phyloP scores from a whole-genome alignment of 2,113 vertebrate species.

The Phyllostomus discolor region DNA sequence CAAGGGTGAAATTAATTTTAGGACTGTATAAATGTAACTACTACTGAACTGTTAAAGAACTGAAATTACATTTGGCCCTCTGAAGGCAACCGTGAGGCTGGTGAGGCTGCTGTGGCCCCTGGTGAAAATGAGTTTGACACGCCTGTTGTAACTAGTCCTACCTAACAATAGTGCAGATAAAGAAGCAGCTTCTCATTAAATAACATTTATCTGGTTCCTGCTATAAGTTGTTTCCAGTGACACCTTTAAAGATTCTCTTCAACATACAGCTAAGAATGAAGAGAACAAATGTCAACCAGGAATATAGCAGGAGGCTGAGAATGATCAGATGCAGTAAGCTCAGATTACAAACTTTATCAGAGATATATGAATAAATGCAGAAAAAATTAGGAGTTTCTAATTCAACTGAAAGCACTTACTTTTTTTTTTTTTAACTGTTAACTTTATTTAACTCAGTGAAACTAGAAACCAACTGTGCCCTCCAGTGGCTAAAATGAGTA shows the following conservation, averaged over 20 bases:
- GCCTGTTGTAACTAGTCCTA: not conserved
- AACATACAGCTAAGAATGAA: not conserved
- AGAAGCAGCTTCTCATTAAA: slow-evolving; percentile 5
- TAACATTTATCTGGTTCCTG: slow-evolving; percentile 4
- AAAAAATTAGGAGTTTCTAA: not conserved
- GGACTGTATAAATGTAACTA: no score
- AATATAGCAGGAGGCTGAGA: not conserved
- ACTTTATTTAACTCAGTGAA: slow-evolving; percentile 10
- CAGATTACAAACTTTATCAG: slow-evolving; percentile 3
- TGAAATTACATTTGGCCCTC: no score
- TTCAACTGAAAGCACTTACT: not conserved
- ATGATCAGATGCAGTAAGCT: not conserved
- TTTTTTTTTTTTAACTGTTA: not conserved
- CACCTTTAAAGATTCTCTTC: slow-evolving; percentile 19
- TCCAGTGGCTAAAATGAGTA: slow-evolving; percentile 49
- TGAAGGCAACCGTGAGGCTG: no score
- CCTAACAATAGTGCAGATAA: not conserved
- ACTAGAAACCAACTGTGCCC: slow-evolving; percentile 45
- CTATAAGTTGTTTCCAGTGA: not conserved
- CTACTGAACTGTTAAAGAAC: no score
- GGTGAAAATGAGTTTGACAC: no score
- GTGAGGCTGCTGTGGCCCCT: no score
- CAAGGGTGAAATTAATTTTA: no score
- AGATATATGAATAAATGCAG: not conserved
- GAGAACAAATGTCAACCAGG: not conserved